These are phyloP conservation scores for Gambelia wislizenii DNA, from an alignment of 2,797 vertebrate species.

Conservation along the genomic window DNA sequence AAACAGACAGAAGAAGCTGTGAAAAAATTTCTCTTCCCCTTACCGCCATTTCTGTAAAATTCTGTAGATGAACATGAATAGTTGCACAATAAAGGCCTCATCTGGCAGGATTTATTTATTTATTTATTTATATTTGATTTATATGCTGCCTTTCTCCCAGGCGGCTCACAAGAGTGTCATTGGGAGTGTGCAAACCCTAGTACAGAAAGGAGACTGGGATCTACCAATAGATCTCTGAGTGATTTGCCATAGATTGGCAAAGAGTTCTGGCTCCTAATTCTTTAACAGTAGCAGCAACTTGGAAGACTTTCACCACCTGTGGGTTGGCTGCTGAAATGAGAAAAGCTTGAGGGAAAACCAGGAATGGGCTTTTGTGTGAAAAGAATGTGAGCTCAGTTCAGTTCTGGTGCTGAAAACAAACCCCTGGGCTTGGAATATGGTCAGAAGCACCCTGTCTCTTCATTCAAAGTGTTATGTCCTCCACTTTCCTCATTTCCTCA, in stretches of 20 bases:
- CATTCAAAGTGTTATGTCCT: not conserved
- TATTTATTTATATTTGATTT: too few species aligned
- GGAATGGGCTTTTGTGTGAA: not conserved
- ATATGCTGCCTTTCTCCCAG: too few species aligned
- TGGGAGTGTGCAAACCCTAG: not conserved
- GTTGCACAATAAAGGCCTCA: too few species aligned
- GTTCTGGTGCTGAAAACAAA: not conserved
- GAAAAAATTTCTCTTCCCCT: not conserved
- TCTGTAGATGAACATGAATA: not conserved
- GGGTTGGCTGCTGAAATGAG: not conserved
- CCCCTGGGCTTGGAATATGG: not conserved
- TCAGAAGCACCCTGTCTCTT: not conserved
- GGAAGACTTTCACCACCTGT: not conserved
- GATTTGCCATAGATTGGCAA: not conserved
- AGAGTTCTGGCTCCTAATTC: not conserved
- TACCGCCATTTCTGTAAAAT: not conserved
- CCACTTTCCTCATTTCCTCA: not conserved
- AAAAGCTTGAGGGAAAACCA: not conserved
- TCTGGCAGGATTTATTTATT: too few species aligned
- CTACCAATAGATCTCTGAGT: too few species aligned
- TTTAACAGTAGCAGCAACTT: too few species aligned
- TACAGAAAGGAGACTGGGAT: too few species aligned
- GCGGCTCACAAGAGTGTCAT: too few species aligned
- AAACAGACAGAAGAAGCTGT: not conserved
- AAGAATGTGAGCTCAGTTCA: not conserved